Percentiles rank a stretch among this genome's conserved stretches.
Evolutionary conservation across 2,888 invertebrate genomes (phyloP).

Genomic region (Amphipoea oculea): DNA sequence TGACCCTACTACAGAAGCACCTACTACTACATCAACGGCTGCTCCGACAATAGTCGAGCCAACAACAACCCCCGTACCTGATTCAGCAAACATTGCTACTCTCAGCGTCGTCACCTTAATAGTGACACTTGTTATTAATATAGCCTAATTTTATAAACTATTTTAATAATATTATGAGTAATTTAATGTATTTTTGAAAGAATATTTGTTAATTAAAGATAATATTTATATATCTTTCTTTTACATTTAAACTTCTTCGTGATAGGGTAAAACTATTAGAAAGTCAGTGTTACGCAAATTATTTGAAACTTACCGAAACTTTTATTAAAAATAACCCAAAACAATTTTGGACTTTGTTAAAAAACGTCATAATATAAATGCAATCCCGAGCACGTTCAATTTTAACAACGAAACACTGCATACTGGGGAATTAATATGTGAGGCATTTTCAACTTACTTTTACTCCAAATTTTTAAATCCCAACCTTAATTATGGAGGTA

Average conservation of each 20-base stretch:
- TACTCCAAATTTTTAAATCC: too few relatives aligned
- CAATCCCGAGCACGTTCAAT: not conserved
- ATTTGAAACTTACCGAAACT: not conserved
- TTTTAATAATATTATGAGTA: slow-evolving; percentile 5
- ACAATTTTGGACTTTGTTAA: not conserved
- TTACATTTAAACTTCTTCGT: too few relatives aligned
- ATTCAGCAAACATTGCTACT: slow-evolving; percentile 77
- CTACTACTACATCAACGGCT: slow-evolving; percentile 16
- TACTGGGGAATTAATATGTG: too few relatives aligned
- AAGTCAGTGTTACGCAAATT: not conserved
- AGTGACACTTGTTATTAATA: slow-evolving; percentile 72
- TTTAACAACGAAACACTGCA: too few relatives aligned
- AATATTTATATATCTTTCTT: not conserved
- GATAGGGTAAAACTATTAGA: too few relatives aligned
- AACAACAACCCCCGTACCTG: slow-evolving; percentile 19
- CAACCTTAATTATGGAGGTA: too few relatives aligned
- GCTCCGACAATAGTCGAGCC: not conserved
- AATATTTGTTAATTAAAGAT: slow-evolving; percentile 31
- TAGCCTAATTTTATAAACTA: slow-evolving; percentile 50
- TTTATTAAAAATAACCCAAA: not conserved
- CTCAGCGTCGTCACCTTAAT: slow-evolving; percentile 78
- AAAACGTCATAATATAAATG: not conserved
- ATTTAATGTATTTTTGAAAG: slow-evolving; percentile 37
- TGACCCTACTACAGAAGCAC: not conserved
- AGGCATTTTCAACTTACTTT: too few relatives aligned